These are phyloP conservation scores for Halichoerus grypus DNA, from an alignment of 2,113 vertebrate genomes.

Conservation along the genomic window DNA sequence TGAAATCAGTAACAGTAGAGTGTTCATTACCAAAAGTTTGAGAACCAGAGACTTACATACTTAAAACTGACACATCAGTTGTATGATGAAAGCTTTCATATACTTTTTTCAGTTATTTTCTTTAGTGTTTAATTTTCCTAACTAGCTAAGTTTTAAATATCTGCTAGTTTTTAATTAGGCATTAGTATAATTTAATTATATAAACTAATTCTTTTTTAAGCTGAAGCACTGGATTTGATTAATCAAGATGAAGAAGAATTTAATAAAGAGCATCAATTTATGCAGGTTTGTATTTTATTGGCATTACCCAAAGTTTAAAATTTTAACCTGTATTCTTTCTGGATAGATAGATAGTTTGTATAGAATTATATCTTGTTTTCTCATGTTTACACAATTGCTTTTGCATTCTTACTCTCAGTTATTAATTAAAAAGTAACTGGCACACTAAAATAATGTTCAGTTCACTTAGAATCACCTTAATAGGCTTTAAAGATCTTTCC, in stretches of 20 bases:
- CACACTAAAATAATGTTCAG: neutral
- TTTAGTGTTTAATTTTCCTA: constrained; percentile 37
- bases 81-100: neutral
- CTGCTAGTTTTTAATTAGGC: constrained; percentile 6
- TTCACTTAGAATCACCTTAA: neutral
- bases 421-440: constrained; percentile 1
- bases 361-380: constrained; percentile 32
- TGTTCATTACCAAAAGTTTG: neutral
- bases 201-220: constrained; percentile 85
- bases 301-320: neutral
- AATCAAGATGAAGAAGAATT: constrained; percentile 94
- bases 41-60: neutral
- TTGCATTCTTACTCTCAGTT: constrained; percentile 50
- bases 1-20: neutral
- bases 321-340: constrained; percentile 27
- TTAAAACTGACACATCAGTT: neutral
- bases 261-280: constrained; percentile 94
- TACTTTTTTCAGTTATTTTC: neutral
- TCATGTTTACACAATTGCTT: neutral
- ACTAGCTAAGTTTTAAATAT: constrained; percentile 8
- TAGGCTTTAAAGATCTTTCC: neutral
- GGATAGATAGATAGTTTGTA: constrained; percentile 18
- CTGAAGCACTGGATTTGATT: constrained; percentile 93
- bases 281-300: constrained; percentile 91
- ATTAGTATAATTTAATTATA: constrained; percentile 15